Percentiles rank a stretch among this genome's conserved stretches.
phyloP scores from a whole-genome alignment of 92 coral and sea anemone species.

The Heliopora coerulea region DNA sequence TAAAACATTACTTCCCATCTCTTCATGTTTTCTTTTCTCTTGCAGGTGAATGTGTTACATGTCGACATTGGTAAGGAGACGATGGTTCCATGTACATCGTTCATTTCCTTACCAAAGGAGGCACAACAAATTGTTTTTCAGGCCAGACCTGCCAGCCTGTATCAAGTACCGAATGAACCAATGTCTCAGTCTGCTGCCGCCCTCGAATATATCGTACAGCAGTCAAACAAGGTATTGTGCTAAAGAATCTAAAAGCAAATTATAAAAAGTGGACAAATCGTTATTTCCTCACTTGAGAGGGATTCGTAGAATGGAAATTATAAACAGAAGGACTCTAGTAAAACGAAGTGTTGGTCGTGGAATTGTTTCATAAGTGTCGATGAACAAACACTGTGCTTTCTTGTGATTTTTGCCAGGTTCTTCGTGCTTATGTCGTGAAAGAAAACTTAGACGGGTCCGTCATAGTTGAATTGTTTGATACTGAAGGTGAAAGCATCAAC shows the following conservation, averaged over 20 bases:
- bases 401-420: not conserved
- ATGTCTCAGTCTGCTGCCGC: slow-evolving; percentile 5
- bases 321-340: too few relatives aligned
- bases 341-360: too few relatives aligned
- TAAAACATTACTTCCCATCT: too few relatives aligned
- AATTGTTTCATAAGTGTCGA: too few relatives aligned
- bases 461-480: slow-evolving; percentile 9
- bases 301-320: too few relatives aligned
- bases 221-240: slow-evolving; percentile 8
- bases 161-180: not conserved
- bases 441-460: slow-evolving; percentile 13
- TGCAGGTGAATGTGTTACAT: slow-evolving; percentile 24
- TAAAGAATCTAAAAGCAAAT: too few relatives aligned
- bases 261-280: too few relatives aligned
- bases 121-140: slow-evolving; percentile 4
- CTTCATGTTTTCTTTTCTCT: not conserved
- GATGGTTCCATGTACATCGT: slow-evolving; percentile 27
- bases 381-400: too few relatives aligned
- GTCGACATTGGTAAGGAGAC: slow-evolving; percentile 31
- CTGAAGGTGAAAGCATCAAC: slow-evolving; percentile 9
- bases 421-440: slow-evolving; percentile 1
- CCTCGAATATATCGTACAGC: slow-evolving; percentile 5
- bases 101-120: slow-evolving; percentile 4
- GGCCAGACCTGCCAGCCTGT: slow-evolving; percentile 30
- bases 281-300: too few relatives aligned